Evolutionary conservation across 2,888 invertebrate genomes (phyloP).

Genomic region (Neoitamus cyanurus): DNA sequence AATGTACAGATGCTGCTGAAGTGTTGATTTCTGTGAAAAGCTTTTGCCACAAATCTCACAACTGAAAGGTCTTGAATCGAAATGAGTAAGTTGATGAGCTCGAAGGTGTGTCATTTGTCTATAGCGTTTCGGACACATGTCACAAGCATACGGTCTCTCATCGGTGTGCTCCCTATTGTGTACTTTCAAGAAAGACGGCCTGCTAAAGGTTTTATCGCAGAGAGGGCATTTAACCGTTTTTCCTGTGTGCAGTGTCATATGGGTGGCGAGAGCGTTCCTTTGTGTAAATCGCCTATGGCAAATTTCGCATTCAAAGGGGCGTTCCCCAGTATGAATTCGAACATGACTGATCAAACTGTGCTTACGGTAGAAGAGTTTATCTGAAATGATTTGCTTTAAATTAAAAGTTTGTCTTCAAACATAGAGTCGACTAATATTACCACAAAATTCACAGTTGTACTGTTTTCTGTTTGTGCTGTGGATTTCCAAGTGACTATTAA

Average conservation of each 20-base stretch:
- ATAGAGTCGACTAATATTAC: neutral
- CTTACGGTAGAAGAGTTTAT: slow-evolving; percentile 13
- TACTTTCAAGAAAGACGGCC: slow-evolving; percentile 32
- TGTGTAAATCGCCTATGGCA: slow-evolving; percentile 24
- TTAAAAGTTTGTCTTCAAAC: neutral
- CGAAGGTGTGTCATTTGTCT: slow-evolving; percentile 23
- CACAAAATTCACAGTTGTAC: slow-evolving; percentile 12
- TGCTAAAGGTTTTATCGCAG: slow-evolving; percentile 44
- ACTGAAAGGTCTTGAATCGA: neutral
- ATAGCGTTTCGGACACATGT: slow-evolving; percentile 14
- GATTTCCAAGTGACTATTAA: neutral
- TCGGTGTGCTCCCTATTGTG: slow-evolving; percentile 44
- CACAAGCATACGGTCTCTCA: slow-evolving; percentile 39
- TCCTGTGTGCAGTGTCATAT: slow-evolving; percentile 41
- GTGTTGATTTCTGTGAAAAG: slow-evolving; percentile 7
- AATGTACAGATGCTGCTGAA: slow-evolving; percentile 3
- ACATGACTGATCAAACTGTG: slow-evolving; percentile 7
- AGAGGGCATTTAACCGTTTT: slow-evolving; percentile 41
- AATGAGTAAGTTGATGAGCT: slow-evolving; percentile 24
- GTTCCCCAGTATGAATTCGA: slow-evolving; percentile 33
- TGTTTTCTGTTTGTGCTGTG: neutral
- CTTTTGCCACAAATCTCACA: slow-evolving; percentile 16
- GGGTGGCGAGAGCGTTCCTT: slow-evolving; percentile 18
- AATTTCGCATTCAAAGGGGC: slow-evolving; percentile 20
- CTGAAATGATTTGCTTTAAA: too few relatives aligned